Evolutionary conservation across 2,888 invertebrate species (phyloP).

Genomic region (Germaria angustata): DNA sequence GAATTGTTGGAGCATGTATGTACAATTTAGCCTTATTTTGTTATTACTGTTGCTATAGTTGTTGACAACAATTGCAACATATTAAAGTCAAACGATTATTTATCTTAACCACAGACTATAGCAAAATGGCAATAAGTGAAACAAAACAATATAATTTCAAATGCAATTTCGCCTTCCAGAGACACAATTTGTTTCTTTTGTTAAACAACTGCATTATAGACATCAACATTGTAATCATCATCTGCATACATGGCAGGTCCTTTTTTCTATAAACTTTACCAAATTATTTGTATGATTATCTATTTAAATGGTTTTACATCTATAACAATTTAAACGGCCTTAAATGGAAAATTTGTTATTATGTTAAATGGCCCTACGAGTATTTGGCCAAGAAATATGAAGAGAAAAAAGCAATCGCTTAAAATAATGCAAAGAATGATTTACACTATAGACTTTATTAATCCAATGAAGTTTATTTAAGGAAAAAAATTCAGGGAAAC

Average conservation of each 20-base stretch:
- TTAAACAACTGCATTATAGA: background rate
- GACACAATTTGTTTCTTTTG: background rate
- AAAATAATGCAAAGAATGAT: background rate
- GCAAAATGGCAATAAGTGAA: background rate
- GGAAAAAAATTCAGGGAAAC: background rate
- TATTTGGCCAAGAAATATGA: background rate
- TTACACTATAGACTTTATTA: too few relatives aligned
- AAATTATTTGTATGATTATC: constrained; percentile 49
- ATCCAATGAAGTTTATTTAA: too few relatives aligned
- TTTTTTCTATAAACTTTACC: constrained; percentile 43
- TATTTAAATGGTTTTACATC: constrained; percentile 14
- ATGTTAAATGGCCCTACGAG: background rate
- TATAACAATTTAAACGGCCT: background rate
- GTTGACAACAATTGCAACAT: constrained; percentile 62
- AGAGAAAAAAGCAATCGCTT: background rate
- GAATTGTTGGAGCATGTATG: constrained; percentile 20
- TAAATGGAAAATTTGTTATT: background rate
- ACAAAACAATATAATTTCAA: constrained; percentile 1
- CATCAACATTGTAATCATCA: background rate
- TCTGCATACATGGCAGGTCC: background rate
- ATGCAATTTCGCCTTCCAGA: constrained; percentile 1
- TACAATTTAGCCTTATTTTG: background rate
- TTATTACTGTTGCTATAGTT: constrained; percentile 20
- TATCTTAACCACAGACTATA: constrained; percentile 20
- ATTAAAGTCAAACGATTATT: constrained; percentile 38